Evolutionary conservation across 2,113 vertebrate genomes (phyloP), one percentile per base, ranked within the genome.

Genomic region (Clinocottus analis): DNA sequence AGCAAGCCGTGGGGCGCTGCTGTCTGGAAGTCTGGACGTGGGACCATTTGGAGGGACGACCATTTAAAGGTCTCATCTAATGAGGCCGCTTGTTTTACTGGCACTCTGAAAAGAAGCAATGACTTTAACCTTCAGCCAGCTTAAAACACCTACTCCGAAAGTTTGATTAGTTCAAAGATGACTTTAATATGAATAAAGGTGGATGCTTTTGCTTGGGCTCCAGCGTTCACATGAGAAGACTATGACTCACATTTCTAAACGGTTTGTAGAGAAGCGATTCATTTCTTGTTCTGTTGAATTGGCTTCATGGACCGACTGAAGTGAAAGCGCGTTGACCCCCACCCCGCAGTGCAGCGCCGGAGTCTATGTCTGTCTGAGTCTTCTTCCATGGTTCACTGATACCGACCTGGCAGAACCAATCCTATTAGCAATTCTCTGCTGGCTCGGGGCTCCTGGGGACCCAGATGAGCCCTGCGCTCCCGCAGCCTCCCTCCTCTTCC

Each of bases 381-480:
- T 58, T 74, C 58, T 80, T 67, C 72, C 53, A 49, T 78, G 85
- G 82, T 79, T 91, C 83, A 81, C 60, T 77, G 80, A 85, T 47
- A 72, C 62, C 5, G 68, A 85, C 79, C 87, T 71, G 39, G 85
- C 82, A 83, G 64, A 77, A 85, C 70, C 84, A 31, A 41, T 75
- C 80, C 80, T 70, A 90, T 87, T 87, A 91, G 85, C 87, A 85
- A 84, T 80, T 87, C 83, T 84, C 90, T 74, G 16, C 83, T 72
- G 88, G 88, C 83, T 86, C 74, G 60, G 19, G 58, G 56, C 75
- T 83, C 75, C 56, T 27, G 19, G 39, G 73, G 62, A 82, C 53
- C 66, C 78, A 43, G 47, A 66, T 58, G 51, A 71, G 29, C 75
- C 71, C 47, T 63, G 53, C 12, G 2, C 75, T 64, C 56, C 33